Evolutionary conservation across 2,797 vertebrate species (phyloP).

Genomic region (Myotis vivesi): DNA sequence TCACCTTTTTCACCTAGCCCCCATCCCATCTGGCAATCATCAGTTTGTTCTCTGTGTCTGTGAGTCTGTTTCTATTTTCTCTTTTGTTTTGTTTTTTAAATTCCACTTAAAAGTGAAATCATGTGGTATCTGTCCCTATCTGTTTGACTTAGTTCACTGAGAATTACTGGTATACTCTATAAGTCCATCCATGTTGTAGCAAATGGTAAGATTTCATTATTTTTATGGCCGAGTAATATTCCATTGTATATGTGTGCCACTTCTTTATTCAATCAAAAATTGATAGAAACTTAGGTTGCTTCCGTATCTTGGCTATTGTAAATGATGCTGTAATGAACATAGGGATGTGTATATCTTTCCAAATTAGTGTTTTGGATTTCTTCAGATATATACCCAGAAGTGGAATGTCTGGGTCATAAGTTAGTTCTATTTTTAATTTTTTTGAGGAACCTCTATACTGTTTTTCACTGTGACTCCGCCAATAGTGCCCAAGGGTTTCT

Average conservation of each 20-base stretch:
- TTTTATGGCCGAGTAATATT: not conserved
- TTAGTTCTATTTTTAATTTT: not conserved
- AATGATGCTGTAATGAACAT: not conserved
- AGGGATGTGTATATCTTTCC: not conserved
- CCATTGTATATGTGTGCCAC: not conserved
- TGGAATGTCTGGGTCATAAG: not conserved
- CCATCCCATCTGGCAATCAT: not conserved
- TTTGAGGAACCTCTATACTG: not conserved
- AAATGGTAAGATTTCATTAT: not conserved
- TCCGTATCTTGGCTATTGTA: not conserved
- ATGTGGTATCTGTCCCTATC: not conserved
- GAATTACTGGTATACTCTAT: not conserved
- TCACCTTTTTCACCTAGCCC: not conserved
- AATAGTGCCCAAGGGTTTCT: not conserved
- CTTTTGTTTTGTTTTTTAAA: not conserved
- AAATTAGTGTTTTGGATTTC: not conserved
- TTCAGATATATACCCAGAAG: not conserved
- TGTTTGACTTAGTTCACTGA: not conserved
- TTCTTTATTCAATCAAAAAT: not conserved
- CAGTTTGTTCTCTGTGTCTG: not conserved
- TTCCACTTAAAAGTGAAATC: not conserved
- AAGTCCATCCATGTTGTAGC: not conserved
- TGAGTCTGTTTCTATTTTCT: not conserved
- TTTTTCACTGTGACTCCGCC: not conserved
- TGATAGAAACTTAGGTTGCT: not conserved